These are phyloP conservation scores for Harpalus rufipes DNA, from an alignment of 2,888 invertebrate genomes.

Conservation along the genomic window DNA sequence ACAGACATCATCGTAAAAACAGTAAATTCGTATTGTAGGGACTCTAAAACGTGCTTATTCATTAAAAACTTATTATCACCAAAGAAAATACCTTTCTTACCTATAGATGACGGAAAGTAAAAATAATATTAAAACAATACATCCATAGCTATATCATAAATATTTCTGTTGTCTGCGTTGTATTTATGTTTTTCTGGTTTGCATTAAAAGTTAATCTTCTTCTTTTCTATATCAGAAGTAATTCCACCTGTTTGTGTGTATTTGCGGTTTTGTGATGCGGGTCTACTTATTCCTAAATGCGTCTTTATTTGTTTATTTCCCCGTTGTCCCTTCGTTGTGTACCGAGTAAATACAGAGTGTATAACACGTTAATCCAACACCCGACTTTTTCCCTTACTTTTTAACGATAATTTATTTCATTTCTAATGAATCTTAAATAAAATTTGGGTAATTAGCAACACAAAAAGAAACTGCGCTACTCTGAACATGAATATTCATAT, in stretches of 20 bases:
- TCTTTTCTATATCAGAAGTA: background rate
- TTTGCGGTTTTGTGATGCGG: slow-evolving; percentile 31
- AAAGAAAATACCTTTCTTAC: too few relatives aligned
- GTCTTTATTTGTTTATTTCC: slow-evolving; percentile 34
- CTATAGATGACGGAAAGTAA: too few relatives aligned
- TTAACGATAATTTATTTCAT: slow-evolving; percentile 35
- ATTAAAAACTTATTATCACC: too few relatives aligned
- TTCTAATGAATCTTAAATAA: slow-evolving; percentile 49
- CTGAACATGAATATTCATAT: slow-evolving; percentile 51
- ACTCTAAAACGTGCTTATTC: too few relatives aligned
- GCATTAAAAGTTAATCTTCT: background rate
- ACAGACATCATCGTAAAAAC: too few relatives aligned
- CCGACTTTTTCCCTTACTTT: slow-evolving; percentile 26
- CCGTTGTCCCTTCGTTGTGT: slow-evolving; percentile 28
- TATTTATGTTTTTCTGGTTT: background rate
- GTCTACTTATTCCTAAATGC: slow-evolving; percentile 47
- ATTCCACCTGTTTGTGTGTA: background rate
- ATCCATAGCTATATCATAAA: too few relatives aligned
- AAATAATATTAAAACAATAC: too few relatives aligned
- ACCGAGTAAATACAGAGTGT: slow-evolving; percentile 34
- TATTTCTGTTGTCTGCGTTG: too few relatives aligned
- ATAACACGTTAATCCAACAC: slow-evolving; percentile 44
- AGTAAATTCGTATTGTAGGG: too few relatives aligned
- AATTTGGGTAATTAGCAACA: slow-evolving; percentile 35
- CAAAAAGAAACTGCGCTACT: slow-evolving; percentile 10